Base-by-base conservation (phyloP, 1,140 invertebrate species). In the Drosophila serrata region DNA sequence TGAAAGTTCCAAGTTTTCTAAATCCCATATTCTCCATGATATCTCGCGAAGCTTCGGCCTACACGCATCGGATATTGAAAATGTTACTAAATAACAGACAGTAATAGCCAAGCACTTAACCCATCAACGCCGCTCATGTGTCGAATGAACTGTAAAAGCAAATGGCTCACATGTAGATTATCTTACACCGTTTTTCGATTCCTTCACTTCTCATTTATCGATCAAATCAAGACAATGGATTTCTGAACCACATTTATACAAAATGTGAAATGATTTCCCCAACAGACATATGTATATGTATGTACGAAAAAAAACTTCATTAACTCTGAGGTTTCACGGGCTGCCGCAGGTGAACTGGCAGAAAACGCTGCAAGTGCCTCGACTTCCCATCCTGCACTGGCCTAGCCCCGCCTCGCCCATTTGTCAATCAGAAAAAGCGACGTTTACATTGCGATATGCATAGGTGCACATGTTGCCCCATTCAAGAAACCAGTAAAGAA, bases 381-480 rank as follows among this genome's bases (percentile, higher is more conserved):
- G 45, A 61, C 37, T 35, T 39, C 31, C 58, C 42, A 49, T 72
- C 19, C 35, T 42, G 27, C 24, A 33, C 46, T 62, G 19, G 74
- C 29, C 80, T 60, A 29, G 24, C 33, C 45, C 27, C 56, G 37
- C 65, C 40, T 70, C 19, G 62, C 29, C 74, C 74, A 85, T 90
- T 90, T 90, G 85, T 90, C 85, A 90, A 90, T 90, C 85, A 90
- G 67, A 73, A 87, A 69, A 65, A 73, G 46, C 59, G 57, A 75
- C 65, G 81, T 59, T 77, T 85, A 62, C 64, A 64, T 45, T 79
- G 75, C 86, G 90, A 91, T 86, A 92, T 92, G 91, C 91, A 91
- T 92, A 92, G 91, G 90, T 92, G 91, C 85, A 88, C 91, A 92
- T 92, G 91, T 86, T 90, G 75, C 72, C 77, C 70, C 91, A 90